Evolutionary conservation across 2,888 invertebrate species (phyloP), one percentile per base, ranked within the genome.

Genomic region (Neria commutata): DNA sequence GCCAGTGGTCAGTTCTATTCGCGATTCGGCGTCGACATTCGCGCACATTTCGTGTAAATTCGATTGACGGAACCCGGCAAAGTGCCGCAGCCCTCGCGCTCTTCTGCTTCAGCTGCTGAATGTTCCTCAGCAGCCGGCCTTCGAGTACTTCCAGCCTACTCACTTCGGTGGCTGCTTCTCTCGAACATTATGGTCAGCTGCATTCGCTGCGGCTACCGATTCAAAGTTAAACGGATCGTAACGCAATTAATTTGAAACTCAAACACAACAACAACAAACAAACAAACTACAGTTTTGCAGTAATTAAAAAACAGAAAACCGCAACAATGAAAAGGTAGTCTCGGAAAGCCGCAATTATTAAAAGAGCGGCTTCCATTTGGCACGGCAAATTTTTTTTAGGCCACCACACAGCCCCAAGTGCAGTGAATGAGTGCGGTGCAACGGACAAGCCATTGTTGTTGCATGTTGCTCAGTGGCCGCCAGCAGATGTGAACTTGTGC

Each of bases 241-340:
- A 71, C 70, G 77, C 59, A 68, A 71, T 69, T 70, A 71, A 76
- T 71, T 71, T 76, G 71, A 59, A 24, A 51, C 64, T 17, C 54
- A 60, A 45, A 34, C 37, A 45, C 16, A 54, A 63, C 56, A 63
- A 25, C 55, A 51, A 34, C 58, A 37, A 50, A 60, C 58, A 53
- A 56, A 66, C 62, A 59, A 56, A 57, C 60, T 49, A 54, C 51
- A 54, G 14, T 40, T 37, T 33, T 40, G 16, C 37, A 14, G 37
- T 40, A 52, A 37, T 23, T 37, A 58, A 64, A 55, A 47, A 65
- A 66, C n/a, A n/a, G n/a, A 56, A 67, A 68, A 68, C 68, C 71
- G 68, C 67, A 70, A 73, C 66, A 72, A 76, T 76, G 76, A 76
- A 76, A 78, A 76, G 76, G 76, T 76, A 76, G 67, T 19, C 21